These are phyloP conservation scores for Cryptosula pallasiana DNA, from an alignment of 2,888 invertebrate species.

Conservation along the genomic window DNA sequence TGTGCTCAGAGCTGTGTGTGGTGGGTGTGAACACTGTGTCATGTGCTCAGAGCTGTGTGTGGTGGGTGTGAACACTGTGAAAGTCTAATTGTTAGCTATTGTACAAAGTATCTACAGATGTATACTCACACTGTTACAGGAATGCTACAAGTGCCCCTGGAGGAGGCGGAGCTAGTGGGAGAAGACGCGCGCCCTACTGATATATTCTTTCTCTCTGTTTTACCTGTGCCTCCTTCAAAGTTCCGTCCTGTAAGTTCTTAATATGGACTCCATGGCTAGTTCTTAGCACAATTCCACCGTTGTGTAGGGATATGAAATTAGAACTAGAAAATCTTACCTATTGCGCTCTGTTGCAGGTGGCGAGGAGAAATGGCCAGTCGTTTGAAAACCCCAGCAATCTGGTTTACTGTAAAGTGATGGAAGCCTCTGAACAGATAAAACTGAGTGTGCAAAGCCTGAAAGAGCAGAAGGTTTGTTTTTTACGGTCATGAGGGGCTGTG, in stretches of 20 bases:
- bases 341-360: too few species aligned
- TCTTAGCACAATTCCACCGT: too few species aligned
- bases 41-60: too few species aligned
- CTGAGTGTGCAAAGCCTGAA: neutral
- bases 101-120: too few species aligned
- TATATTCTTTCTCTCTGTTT: conserved; percentile 74
- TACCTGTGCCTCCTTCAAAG: conserved; percentile 81
- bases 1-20: too few species aligned
- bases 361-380: neutral
- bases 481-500: too few species aligned
- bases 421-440: neutral
- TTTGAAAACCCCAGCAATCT: neutral
- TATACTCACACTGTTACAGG: neutral
- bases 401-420: neutral
- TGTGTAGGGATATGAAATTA: too few species aligned
- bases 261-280: too few species aligned
- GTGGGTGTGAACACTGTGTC: too few species aligned
- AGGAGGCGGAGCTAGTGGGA: neutral
- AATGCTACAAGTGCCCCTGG: conserved; percentile 6
- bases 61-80: too few species aligned
- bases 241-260: conserved; percentile 67
- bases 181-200: conserved; percentile 61
- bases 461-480: neutral
- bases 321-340: too few species aligned
- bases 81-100: too few species aligned